These are phyloP conservation scores for Brenthis ino DNA, from an alignment of 2,888 invertebrate genomes.

Conservation along the genomic window DNA sequence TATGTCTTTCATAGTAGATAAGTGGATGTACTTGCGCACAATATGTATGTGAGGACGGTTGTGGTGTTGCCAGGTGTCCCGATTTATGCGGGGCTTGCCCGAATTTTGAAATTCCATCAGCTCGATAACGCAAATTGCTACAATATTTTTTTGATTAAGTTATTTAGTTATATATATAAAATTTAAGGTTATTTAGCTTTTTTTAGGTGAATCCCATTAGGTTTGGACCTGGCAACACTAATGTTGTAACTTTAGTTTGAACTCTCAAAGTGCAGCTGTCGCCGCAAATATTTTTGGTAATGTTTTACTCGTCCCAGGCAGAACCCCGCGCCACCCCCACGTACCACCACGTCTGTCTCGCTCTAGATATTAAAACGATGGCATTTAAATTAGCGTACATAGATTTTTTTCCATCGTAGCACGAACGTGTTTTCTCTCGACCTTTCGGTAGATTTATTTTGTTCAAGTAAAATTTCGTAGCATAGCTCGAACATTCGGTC, in stretches of 20 bases:
- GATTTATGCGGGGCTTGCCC: neutral
- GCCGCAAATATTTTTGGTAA: conserved; percentile 77
- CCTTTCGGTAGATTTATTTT: conserved; percentile 59
- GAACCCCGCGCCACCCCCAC: conserved; percentile 42
- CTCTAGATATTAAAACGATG: conserved; percentile 60
- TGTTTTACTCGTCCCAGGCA: conserved; percentile 54
- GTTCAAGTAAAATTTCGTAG: conserved; percentile 47
- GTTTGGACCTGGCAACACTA: conserved; percentile 18
- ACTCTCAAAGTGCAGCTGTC: conserved; percentile 59
- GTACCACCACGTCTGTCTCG: conserved; percentile 47
- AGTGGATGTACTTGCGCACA: conserved; percentile 75
- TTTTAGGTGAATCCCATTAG: neutral
- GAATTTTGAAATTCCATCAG: conserved; percentile 14
- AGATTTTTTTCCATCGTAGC: conserved; percentile 68
- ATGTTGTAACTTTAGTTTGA: conserved; percentile 47
- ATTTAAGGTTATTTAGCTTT: neutral
- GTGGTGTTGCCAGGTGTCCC: conserved; percentile 17
- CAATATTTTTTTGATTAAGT: neutral
- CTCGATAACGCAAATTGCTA: neutral
- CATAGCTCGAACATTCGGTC: conserved; percentile 60
- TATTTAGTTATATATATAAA: neutral
- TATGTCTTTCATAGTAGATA: conserved; percentile 69
- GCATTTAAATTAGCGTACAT: conserved; percentile 73
- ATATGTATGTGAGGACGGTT: conserved; percentile 54
- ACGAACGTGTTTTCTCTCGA: conserved; percentile 64